Percentiles rank a stretch among this genome's conserved stretches.
These are phyloP conservation scores for Microtus agrestis DNA, from an alignment of 2,797 vertebrate species.

Conservation along the genomic window DNA sequence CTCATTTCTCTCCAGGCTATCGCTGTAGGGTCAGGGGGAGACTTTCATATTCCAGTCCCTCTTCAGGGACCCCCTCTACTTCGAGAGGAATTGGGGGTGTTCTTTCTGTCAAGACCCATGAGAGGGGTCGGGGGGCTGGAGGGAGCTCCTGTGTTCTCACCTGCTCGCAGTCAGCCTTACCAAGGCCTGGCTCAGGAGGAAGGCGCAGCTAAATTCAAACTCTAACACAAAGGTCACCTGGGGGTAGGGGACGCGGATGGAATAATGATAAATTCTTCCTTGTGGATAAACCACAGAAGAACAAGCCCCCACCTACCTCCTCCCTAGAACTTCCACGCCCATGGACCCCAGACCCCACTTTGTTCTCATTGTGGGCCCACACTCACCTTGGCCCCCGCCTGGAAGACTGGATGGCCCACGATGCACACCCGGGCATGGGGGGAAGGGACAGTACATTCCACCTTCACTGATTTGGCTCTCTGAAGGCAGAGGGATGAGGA, in stretches of 20 bases:
- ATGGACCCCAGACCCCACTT: not conserved
- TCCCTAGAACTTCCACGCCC: not conserved
- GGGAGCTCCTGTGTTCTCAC: conserved; percentile 81
- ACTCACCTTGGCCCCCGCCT: conserved; percentile 91
- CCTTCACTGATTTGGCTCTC: conserved; percentile 91
- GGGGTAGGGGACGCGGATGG: not conserved
- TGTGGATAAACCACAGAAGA: not conserved
- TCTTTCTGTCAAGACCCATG: not conserved
- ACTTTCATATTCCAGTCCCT: not conserved
- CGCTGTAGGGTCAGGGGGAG: conserved; percentile 84
- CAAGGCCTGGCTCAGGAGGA: conserved; percentile 90
- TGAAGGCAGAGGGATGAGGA: conserved; percentile 74
- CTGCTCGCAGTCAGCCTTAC: conserved; percentile 91
- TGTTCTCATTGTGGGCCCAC: not conserved
- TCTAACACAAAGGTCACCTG: conserved; percentile 94
- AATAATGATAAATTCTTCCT: not conserved
- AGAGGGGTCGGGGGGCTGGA: not conserved
- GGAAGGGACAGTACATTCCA: conserved; percentile 91
- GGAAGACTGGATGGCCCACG: conserved; percentile 94
- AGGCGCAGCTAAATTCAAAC: conserved; percentile 95
- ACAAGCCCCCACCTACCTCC: not conserved
- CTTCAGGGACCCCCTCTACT: not conserved
- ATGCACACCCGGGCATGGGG: conserved; percentile 91
- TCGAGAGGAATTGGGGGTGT: not conserved
- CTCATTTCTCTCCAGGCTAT: conserved; percentile 91